phyloP scores from a whole-genome alignment of 2,797 vertebrate species.

The Bovichtus variegatus region DNA sequence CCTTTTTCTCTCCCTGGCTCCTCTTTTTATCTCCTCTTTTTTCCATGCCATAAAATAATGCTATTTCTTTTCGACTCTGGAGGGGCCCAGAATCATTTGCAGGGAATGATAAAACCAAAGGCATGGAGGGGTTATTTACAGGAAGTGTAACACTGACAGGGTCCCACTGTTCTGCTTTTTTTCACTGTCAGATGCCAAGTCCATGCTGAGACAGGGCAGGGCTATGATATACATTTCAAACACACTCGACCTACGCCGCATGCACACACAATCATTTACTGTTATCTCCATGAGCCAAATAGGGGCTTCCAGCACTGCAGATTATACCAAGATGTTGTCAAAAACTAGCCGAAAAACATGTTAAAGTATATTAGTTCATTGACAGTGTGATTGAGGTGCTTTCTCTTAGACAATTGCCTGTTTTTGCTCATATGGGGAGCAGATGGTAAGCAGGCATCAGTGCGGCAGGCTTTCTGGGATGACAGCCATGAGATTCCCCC shows the following conservation, averaged over 20 bases:
- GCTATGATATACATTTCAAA: constrained; percentile 66
- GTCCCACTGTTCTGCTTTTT: constrained; percentile 72
- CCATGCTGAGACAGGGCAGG: constrained; percentile 63
- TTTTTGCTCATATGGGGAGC: constrained; percentile 87
- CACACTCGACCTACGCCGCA: constrained; percentile 36
- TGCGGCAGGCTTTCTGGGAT: constrained; percentile 87
- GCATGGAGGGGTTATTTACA: constrained; percentile 85
- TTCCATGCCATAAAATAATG: constrained; percentile 91
- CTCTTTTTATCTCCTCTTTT: constrained; percentile 73
- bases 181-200: constrained; percentile 72
- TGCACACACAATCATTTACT: constrained; percentile 41
- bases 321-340: constrained; percentile 53
- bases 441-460: constrained; percentile 88
- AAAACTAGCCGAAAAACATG: constrained; percentile 52
- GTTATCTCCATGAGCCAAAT: constrained; percentile 57
- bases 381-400: constrained; percentile 76
- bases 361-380: constrained; percentile 68
- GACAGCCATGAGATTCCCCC: constrained; percentile 89
- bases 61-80: constrained; percentile 89
- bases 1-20: constrained; percentile 68
- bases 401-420: constrained; percentile 82
- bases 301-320: constrained; percentile 29
- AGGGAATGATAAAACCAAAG: constrained; percentile 84
- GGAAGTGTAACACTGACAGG: constrained; percentile 76
- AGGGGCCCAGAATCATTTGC: constrained; percentile 92